Evolutionary conservation across 2,888 invertebrate genomes (phyloP), one percentile per base, ranked within the genome.

Genomic region (Drosophila maculinotata): DNA sequence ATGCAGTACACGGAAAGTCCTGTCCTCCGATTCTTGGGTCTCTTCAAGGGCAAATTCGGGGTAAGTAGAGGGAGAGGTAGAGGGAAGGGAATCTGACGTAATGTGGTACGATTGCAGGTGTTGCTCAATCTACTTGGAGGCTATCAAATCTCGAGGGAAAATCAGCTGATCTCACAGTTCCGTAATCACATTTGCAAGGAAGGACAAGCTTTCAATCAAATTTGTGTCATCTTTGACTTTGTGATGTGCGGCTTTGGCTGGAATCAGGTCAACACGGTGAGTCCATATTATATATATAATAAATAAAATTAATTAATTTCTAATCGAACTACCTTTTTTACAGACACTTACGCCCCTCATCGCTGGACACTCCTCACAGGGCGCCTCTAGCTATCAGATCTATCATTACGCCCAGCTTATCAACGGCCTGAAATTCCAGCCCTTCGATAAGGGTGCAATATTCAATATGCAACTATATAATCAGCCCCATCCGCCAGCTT

Each of bases 311-410:
- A 2, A 20, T 3, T 20, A 20, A 3, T 20, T 20, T 20, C 20
- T 20, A 20, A 20, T 20, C 4, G 20, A 20, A 20, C 20, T 20
- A n/a, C 20, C 4, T 20, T 7, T 14, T 20, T 36, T 28, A 1
- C 23, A 95, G 90, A 92, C 92, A 0, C 90, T 94, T 53, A 79
- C 94, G 42, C 93, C 94, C 0, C 92, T 94, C 0, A 93, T 95
- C 53, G 84, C 9, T 92, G 93, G 0, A 93, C 95, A 72, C 89
- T 92, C 56, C 94, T 95, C 3, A 92, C 93, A 26, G 93, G 94
- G 69, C 0, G 68, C 92, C 0, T 92, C 93, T 1, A 89, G 90
- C 3, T 91, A 91, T 66, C 93, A 93, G 75, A 65, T 93, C 1
- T 74, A 92, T 10, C 94, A 94, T 82, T 94, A 91, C 77, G 91